Evolutionary conservation across 2,113 vertebrate genomes (phyloP).

Genomic region (Grammatotria lemairii): DNA sequence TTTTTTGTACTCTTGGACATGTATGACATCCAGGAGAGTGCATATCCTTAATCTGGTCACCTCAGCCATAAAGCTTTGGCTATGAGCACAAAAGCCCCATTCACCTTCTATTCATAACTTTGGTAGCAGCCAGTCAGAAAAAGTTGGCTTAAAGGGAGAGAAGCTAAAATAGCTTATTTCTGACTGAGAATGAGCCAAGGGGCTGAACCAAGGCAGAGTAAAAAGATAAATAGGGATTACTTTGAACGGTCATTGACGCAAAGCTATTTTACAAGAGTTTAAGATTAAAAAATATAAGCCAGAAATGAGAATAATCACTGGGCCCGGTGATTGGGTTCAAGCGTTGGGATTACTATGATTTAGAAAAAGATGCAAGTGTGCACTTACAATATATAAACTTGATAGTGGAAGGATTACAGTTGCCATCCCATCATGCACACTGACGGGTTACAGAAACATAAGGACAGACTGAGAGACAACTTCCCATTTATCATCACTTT

Average conservation of each 20-base stretch:
- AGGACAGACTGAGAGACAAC: conserved; percentile 28
- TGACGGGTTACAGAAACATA: neutral
- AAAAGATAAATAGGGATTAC: neutral
- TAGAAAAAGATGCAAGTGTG: neutral
- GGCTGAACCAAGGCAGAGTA: neutral
- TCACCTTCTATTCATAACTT: neutral
- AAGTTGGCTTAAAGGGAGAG: neutral
- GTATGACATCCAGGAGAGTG: neutral
- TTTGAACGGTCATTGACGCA: neutral
- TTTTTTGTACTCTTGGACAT: neutral
- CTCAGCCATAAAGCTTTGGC: neutral
- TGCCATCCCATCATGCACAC: neutral
- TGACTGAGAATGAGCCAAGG: neutral
- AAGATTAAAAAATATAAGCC: neutral
- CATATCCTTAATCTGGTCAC: neutral
- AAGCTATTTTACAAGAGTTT: neutral
- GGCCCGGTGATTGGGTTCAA: neutral
- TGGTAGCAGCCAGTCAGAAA: neutral
- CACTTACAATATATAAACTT: neutral
- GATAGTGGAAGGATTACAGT: neutral
- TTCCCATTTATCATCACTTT: conserved; percentile 28
- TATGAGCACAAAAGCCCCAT: neutral
- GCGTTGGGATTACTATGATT: neutral
- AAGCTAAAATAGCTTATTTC: neutral
- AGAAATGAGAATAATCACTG: neutral